A percentile compares a stretch with the other conserved stretches of the same genome.
Evolutionary conservation across 2,888 invertebrate species (phyloP).

Genomic region (Heliconius ismenius): DNA sequence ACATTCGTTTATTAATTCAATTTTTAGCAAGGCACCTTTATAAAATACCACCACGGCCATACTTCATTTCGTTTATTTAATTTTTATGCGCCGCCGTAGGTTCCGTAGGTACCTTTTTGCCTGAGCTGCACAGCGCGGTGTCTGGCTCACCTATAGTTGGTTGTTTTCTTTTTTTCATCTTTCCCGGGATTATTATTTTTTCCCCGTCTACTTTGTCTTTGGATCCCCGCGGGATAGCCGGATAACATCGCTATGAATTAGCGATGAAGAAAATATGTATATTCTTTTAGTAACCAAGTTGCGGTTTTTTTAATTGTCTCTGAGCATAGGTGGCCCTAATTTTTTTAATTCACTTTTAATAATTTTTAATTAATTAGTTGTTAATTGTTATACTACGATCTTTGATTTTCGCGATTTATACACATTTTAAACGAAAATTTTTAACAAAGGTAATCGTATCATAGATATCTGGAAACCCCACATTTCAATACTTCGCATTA

Average conservation of each 20-base stretch:
- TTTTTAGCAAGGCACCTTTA: slow-evolving; percentile 34
- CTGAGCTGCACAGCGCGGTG: slow-evolving; percentile 18
- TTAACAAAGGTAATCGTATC: too few species aligned
- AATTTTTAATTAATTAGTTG: too few species aligned
- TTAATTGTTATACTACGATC: too few species aligned
- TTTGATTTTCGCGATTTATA: too few species aligned
- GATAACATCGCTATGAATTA: slow-evolving; percentile 59
- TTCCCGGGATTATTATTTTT: slow-evolving; percentile 41
- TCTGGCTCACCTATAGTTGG: slow-evolving; percentile 29
- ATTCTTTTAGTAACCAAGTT: slow-evolving; percentile 2
- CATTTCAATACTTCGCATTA: background rate
- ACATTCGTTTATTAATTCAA: slow-evolving; percentile 38
- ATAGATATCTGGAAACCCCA: background rate
- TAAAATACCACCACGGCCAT: slow-evolving; percentile 33
- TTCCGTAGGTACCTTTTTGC: slow-evolving; percentile 17
- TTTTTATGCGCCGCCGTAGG: slow-evolving; percentile 23
- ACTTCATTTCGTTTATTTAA: slow-evolving; percentile 36
- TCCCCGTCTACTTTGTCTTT: slow-evolving; percentile 37
- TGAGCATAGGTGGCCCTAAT: background rate
- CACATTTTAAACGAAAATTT: too few species aligned
- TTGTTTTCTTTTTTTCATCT: slow-evolving; percentile 33
- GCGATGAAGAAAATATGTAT: slow-evolving; percentile 46
- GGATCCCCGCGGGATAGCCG: slow-evolving; percentile 30
- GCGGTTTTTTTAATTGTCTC: background rate
- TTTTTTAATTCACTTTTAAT: background rate